Percentiles rank a stretch among this genome's conserved stretches.
Evolutionary conservation across 2,888 invertebrate species (phyloP).

Genomic region (Acanthoscelides obtectus): DNA sequence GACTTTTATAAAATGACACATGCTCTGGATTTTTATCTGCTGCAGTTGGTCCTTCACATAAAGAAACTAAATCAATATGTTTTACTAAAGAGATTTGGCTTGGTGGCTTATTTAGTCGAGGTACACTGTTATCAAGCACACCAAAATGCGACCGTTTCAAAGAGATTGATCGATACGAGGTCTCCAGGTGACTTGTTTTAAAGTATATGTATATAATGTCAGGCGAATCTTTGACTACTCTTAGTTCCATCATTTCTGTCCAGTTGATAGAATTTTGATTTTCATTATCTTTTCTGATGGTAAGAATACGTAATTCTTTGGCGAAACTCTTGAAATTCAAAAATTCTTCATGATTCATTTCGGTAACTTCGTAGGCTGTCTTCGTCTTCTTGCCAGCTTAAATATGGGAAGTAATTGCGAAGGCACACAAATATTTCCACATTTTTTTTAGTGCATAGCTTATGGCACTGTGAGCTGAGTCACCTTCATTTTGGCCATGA

Average conservation of each 20-base stretch:
- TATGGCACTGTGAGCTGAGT: conserved; percentile 13
- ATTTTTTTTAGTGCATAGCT: conserved; percentile 7
- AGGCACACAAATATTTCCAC: conserved; percentile 10
- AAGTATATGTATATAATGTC: not conserved
- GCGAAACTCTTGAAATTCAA: conserved; percentile 11
- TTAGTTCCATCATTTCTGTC: conserved; percentile 3
- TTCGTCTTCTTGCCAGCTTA: conserved; percentile 7
- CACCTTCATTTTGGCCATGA: conserved; percentile 13
- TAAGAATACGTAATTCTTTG: conserved; percentile 7
- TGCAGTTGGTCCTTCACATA: too few relatives aligned
- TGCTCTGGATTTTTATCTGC: too few relatives aligned
- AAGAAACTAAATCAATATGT: not conserved
- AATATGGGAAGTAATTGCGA: conserved; percentile 9
- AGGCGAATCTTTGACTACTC: conserved; percentile 2
- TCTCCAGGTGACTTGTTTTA: conserved; percentile 2
- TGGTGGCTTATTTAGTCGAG: not conserved
- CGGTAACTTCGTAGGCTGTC: conserved; percentile 11
- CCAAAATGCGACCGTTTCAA: not conserved
- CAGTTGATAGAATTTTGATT: conserved; percentile 2
- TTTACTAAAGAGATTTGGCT: not conserved
- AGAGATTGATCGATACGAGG: not conserved
- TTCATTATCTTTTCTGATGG: conserved; percentile 4
- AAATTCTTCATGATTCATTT: conserved; percentile 8
- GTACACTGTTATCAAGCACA: not conserved
- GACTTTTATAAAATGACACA: not conserved